These are phyloP conservation scores for Lophotis ruficrista DNA, from an alignment of 2,113 vertebrate species.

Conservation along the genomic window DNA sequence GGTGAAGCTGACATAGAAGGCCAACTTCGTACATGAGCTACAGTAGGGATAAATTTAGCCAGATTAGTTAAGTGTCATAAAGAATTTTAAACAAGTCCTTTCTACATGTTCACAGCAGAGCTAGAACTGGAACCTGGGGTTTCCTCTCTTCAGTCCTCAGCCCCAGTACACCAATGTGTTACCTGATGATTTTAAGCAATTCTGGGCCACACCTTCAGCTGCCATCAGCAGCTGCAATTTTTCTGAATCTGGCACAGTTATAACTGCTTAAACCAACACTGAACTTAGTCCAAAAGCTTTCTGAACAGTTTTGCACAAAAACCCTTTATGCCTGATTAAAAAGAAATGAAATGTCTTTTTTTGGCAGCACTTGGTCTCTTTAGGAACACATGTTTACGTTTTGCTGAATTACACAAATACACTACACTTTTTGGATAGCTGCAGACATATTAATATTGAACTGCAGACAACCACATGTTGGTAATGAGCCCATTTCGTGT, in stretches of 20 bases:
- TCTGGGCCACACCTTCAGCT: neutral
- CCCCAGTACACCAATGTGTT: too few relatives aligned
- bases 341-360: neutral
- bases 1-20: neutral
- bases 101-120: neutral
- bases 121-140: neutral
- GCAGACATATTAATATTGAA: constrained; percentile 68
- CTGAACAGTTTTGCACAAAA: neutral
- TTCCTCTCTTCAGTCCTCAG: neutral
- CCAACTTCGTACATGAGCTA: neutral
- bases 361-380: constrained; percentile 45
- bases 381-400: constrained; percentile 67
- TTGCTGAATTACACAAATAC: constrained; percentile 56
- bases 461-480: constrained; percentile 73
- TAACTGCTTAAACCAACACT: neutral
- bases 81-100: neutral
- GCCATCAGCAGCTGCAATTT: neutral
- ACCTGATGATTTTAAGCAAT: neutral
- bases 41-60: neutral
- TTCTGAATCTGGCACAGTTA: neutral
- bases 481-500: constrained; percentile 75
- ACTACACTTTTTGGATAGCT: constrained; percentile 25
- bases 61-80: constrained; percentile 1
- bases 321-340: neutral
- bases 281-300: neutral